Base-by-base conservation (phyloP, 2,888 invertebrate genomes). In the Pemphredon lugubris region DNA sequence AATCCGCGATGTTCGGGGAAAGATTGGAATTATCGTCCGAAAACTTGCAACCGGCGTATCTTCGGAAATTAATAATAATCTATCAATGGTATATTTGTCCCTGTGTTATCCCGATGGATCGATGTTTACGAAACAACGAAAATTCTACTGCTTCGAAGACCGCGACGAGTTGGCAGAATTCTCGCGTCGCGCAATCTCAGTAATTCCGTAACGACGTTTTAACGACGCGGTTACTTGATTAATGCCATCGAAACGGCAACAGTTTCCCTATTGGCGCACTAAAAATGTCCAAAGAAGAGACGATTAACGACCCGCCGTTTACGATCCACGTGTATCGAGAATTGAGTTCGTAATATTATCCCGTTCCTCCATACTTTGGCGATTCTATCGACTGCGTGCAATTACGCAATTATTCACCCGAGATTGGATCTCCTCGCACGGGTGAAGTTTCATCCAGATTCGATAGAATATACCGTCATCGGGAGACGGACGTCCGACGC, bases 401-500 rank as follows among this genome's bases (percentile, higher is more conserved):
- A 14, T 48, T 59, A 21, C n/a, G 34, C 18, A 50, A 50, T 50
- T 50, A 50, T 40, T 16, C 16, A 0, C 7, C 5, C 16, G 11
- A 34, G 2, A 16, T 4, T 16, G 40, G 16, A 18, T 16, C 11
- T 7, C 4, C 40, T 9, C 4, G 40, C 16, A 5, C 7, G 16
- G 5, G 16, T 40, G 40, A 1, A 6, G 34, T 30, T 32, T 18
- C 13, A 1, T 20, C 16, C 26, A 16, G 48, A 45, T 16, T 11
- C 34, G 34, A 60, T 59, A 37, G n/a, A n/a, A n/a, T 48, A 59
- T 54, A 42, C 18, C 42, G 23, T 55, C 37, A 13, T 57, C 20
- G 20, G n/a, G 4, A 34, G 34, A 3, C 34, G 6, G n/a, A 32
- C 34, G 23, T 50, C 48, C 18, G 23, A 14, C n/a, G n/a, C 9